Evolutionary conservation across 2,113 vertebrate genomes (phyloP).

Genomic region (Actenoides lindsayi): DNA sequence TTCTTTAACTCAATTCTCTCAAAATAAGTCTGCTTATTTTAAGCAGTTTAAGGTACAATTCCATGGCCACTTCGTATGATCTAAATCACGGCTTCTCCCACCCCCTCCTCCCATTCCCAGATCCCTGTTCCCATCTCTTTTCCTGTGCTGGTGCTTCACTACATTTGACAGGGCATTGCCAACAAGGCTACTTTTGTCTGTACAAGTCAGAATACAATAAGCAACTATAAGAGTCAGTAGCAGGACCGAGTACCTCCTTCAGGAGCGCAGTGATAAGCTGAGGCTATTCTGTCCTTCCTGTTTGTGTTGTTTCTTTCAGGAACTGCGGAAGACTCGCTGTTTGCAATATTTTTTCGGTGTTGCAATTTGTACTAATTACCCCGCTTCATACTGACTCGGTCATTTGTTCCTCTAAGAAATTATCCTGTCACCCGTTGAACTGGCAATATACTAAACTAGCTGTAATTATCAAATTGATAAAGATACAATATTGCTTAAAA

Average conservation of each 20-base stretch:
- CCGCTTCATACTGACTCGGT: background rate
- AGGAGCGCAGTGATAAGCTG: background rate
- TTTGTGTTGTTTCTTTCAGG: background rate
- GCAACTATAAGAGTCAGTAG: background rate
- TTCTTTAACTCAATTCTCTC: background rate
- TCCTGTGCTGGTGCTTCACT: background rate
- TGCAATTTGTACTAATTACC: background rate
- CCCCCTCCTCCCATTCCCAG: background rate
- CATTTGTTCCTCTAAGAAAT: background rate
- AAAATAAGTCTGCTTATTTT: background rate
- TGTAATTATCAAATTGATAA: constrained; percentile 2
- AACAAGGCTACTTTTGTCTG: background rate
- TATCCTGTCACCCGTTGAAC: background rate
- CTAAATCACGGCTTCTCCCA: background rate
- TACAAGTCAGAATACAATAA: background rate
- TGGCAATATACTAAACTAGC: background rate
- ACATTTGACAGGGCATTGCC: accelerated
- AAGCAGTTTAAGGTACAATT: background rate
- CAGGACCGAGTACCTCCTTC: accelerated
- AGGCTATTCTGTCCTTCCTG: background rate
- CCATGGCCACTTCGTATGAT: background rate
- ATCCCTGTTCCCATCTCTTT: background rate
- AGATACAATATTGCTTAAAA: background rate
- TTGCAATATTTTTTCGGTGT: background rate
- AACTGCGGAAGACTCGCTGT: background rate